Base-by-base conservation (phyloP, 2,888 invertebrate species). In the Aleiodes leptofemur region DNA sequence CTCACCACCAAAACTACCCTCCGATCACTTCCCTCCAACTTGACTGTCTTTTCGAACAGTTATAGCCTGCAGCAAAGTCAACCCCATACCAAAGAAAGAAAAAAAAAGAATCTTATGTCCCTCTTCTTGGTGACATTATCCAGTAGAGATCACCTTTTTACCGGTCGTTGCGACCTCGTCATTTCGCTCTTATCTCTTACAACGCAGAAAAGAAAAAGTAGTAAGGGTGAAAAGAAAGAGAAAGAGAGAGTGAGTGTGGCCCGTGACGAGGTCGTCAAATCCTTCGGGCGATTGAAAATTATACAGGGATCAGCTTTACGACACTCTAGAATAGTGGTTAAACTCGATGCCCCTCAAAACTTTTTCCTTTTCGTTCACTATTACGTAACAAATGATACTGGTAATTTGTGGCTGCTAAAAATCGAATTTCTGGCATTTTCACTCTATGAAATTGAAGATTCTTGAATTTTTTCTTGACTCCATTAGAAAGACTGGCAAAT, bases 261-360 rank as follows among this genome's bases (percentile, higher is more conserved):
- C 82, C 85, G 83, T 86, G 88, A 88, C 87, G 88, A 86, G 88
- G 84, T 88, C 89, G 88, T 89, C 88, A 89, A 89, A 89, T 88
- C 87, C 88, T 83, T 73, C 80, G 83, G 83, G 81, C 88, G 87
- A 89, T 89, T 89, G 89, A 89, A 89, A 89, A 89, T 89, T 89
- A 89, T 89, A 88, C 89, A 88, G 88, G 88, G 88, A 89, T 89
- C 88, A 87, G 84, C 85, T 88, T 89, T 89, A 89, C 87, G 89
- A 89, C 83, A 85, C 84, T 86, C 84, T 83, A 84, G 83, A 82
- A 68, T 31, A 14, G 29, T 68, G 51, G 50, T 51, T 43, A 31
- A 68, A 51, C 14, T 50, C 50, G 68, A 68, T 61, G 61, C 23
- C 66, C 23, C 34, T 34, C 23, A 11, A 61, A 50, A 31, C 29